These are phyloP conservation scores for Octopus bimaculoides DNA, from an alignment of 1,140 invertebrate genomes.

Conservation along the genomic window DNA sequence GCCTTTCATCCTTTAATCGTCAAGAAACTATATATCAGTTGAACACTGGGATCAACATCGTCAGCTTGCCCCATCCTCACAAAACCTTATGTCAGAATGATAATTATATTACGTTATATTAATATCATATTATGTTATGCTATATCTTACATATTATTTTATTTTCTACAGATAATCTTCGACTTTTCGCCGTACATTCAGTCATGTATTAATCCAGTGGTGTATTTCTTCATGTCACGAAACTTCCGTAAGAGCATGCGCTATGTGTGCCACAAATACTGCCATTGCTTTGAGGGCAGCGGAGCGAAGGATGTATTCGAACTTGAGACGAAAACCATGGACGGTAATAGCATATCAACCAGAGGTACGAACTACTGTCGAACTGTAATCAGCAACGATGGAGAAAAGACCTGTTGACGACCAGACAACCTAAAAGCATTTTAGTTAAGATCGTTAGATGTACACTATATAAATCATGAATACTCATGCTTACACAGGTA, in stretches of 20 bases:
- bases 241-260: slow-evolving; percentile 58
- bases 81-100: neutral
- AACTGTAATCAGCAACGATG: neutral
- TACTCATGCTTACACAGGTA: too few relatives aligned
- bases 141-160: neutral
- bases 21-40: too few relatives aligned
- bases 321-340: slow-evolving; percentile 24
- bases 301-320: slow-evolving; percentile 23
- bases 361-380: neutral
- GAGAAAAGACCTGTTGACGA: neutral
- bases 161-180: slow-evolving; percentile 32
- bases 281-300: neutral
- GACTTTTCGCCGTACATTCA: slow-evolving; percentile 43
- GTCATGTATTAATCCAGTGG: slow-evolving; percentile 59
- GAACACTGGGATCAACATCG: too few relatives aligned
- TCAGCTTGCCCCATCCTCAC: neutral
- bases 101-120: neutral
- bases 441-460: slow-evolving; percentile 6
- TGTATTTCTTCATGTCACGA: slow-evolving; percentile 62
- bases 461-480: neutral
- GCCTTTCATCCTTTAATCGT: too few relatives aligned
- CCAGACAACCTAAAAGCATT: neutral
- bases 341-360: slow-evolving; percentile 12
- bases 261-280: slow-evolving; percentile 24
- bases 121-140: neutral